Base-by-base conservation (phyloP, 2,888 invertebrate genomes). In the Taphrorychus bicolor region DNA sequence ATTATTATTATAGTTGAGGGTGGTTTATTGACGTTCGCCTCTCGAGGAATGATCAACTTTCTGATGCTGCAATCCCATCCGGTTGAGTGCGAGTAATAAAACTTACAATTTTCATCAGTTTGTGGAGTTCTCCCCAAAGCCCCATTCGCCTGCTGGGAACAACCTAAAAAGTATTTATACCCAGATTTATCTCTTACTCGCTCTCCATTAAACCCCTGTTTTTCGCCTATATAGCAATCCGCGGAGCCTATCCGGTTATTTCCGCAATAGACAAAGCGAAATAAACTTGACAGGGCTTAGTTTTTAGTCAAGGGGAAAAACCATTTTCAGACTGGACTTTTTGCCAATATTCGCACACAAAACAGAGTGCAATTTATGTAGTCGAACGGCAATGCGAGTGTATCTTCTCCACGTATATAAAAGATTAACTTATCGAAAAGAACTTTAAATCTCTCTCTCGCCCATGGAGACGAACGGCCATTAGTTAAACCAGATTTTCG, bases 401-500 rank as follows among this genome's bases (percentile, higher is more conserved):
- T 32, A 32, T 32, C 32, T 32, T 32, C n/a, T n/a, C n/a, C 11
- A 32, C 9, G 32, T 32, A 32, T 32, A 32, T 7, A 32, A 32
- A 32, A 32, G 32, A 32, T 32, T 32, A 32, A 32, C 32, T 32
- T 32, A 32, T 14, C 23, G 19, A 32, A 54, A 11, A 16, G 14
- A 54, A 32, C 18, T 5, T 56, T 56, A 56, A 56, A 56, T 56
- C 40, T 40, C 32, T 17, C 4, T 56, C 18, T 17, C n/a, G 5
- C 24, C 56, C 16, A 40, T 18, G 5, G 41, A 40, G 41, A 3
- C 32, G 32, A 32, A n/a, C n/a, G 32, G 19, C 40, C 32, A 56
- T 56, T 56, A 7, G 16, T 56, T 40, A 32, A 56, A 56, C 40
- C 41, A 56, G 56, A 56, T 56, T 56, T 41, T 21, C 9, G 16